Evolutionary conservation across 1,140 invertebrate genomes (phyloP).

Genomic region (Holcopasites calliopsidis): DNA sequence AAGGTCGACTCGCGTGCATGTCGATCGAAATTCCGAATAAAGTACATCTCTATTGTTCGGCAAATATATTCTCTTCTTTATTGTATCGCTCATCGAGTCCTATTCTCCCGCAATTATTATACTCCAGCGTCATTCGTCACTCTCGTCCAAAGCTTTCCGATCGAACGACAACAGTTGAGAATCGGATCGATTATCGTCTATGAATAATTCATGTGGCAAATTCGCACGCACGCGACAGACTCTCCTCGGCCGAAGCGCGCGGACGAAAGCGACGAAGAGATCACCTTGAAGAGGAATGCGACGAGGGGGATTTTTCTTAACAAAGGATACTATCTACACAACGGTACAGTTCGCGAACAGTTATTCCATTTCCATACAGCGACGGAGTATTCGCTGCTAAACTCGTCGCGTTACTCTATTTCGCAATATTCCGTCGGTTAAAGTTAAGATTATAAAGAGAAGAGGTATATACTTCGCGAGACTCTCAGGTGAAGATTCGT

Average conservation of each 20-base stretch:
- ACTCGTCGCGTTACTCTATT: background rate
- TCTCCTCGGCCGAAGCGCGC: slow-evolving; percentile 7
- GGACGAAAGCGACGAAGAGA: slow-evolving; percentile 23
- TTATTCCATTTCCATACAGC: slow-evolving; percentile 16
- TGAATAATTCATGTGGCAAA: slow-evolving; percentile 10
- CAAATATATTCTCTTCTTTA: too few species aligned
- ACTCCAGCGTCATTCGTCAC: too few species aligned
- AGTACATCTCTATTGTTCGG: too few species aligned
- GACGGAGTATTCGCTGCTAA: background rate
- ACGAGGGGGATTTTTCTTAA: slow-evolving; percentile 2
- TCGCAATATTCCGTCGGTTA: background rate
- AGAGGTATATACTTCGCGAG: background rate
- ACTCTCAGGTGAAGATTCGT: background rate
- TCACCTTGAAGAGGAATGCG: slow-evolving; percentile 39
- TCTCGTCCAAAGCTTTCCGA: too few species aligned
- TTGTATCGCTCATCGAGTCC: too few species aligned
- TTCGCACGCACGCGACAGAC: background rate
- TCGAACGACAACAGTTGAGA: too few species aligned
- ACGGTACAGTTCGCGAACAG: background rate
- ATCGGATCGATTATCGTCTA: background rate
- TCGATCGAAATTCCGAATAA: too few species aligned
- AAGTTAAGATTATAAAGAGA: background rate
- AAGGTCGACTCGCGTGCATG: slow-evolving; percentile 9
- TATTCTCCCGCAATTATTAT: too few species aligned
- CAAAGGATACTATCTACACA: slow-evolving; percentile 23